phyloP scores from a whole-genome alignment of 2,888 invertebrate genomes.

The Dusona sp. region DNA sequence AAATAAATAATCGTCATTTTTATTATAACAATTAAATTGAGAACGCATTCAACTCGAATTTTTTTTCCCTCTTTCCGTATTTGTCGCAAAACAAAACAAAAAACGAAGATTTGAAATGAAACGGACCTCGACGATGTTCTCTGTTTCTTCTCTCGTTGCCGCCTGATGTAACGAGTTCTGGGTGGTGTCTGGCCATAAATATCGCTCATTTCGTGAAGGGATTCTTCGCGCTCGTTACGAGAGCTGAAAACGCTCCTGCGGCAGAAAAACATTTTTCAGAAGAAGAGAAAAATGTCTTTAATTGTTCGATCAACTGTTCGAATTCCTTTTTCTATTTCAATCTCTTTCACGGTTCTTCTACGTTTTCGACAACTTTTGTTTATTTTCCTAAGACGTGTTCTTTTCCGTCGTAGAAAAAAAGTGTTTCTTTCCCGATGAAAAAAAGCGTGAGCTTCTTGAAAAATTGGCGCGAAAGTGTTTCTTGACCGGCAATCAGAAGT shows the following conservation, averaged over 20 bases:
- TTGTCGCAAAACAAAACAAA: neutral
- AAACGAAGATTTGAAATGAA: constrained; percentile 41
- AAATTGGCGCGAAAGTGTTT: constrained; percentile 27
- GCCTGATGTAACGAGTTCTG: constrained; percentile 88
- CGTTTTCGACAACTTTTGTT: constrained; percentile 9
- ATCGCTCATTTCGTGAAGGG: constrained; percentile 84
- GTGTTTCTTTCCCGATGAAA: neutral
- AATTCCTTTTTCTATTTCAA: neutral
- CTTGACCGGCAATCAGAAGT: neutral
- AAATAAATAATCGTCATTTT: neutral
- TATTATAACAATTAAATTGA: neutral
- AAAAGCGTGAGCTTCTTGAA: neutral
- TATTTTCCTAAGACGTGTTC: constrained; percentile 2
- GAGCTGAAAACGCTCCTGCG: constrained; percentile 70
- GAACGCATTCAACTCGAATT: neutral
- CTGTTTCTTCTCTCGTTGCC: constrained; percentile 85
- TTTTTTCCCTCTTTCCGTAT: neutral
- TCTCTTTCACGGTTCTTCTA: neutral
- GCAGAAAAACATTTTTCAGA: constrained; percentile 64
- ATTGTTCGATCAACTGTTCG: neutral
- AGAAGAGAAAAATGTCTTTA: neutral
- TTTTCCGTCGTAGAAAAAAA: neutral
- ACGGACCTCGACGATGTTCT: constrained; percentile 88
- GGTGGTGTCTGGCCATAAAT: constrained; percentile 92
- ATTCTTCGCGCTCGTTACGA: constrained; percentile 76